Percentiles rank a stretch among this genome's conserved stretches.
Evolutionary conservation across 2,888 invertebrate species (phyloP).

Genomic region (Abrostola tripartita): DNA sequence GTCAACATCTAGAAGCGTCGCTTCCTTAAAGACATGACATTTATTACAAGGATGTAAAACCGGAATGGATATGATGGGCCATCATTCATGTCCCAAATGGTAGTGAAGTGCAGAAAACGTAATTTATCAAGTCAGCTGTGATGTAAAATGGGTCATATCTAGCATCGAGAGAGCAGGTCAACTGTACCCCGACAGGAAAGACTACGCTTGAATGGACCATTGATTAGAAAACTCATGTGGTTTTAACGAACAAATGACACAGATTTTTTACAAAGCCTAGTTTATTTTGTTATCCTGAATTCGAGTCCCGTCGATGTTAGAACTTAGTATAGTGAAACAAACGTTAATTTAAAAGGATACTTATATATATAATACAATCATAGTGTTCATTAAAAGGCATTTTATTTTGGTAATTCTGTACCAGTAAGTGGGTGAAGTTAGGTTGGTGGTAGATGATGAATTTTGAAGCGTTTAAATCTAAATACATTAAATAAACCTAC

Average conservation of each 20-base stretch:
- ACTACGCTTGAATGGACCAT: slow-evolving; percentile 27
- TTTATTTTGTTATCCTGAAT: slow-evolving; percentile 8
- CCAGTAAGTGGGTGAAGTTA: no score
- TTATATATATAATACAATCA: no score
- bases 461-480: no score
- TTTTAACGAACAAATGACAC: background rate
- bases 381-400: no score
- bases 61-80: slow-evolving; percentile 7
- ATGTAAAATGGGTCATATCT: slow-evolving; percentile 20
- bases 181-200: slow-evolving; percentile 16
- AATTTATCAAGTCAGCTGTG: slow-evolving; percentile 24
- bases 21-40: slow-evolving; percentile 5
- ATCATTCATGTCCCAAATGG: slow-evolving; percentile 20
- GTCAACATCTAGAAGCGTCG: background rate
- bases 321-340: no score
- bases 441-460: no score
- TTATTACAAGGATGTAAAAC: slow-evolving; percentile 21
- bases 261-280: slow-evolving; percentile 10
- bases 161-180: slow-evolving; percentile 27
- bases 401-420: no score
- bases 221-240: slow-evolving; percentile 4
- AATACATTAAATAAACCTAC: no score
- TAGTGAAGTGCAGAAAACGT: slow-evolving; percentile 23
- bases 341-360: no score
- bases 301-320: background rate